Conservation (phyloP, 2,888 invertebrate genomes). For the Drosophila kambysellisi region DNA sequence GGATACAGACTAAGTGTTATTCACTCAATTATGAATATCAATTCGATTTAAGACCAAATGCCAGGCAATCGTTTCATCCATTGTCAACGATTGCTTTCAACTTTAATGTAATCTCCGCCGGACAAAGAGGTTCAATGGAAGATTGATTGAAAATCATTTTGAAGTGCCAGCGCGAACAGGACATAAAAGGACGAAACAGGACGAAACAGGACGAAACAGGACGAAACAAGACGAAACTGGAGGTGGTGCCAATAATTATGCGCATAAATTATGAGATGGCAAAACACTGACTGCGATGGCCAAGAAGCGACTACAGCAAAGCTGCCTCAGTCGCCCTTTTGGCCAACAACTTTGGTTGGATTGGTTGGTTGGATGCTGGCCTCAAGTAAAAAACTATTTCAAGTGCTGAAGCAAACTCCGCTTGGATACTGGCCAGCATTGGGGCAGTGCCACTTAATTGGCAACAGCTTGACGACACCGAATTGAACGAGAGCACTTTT, state of each 20-base stretch:
- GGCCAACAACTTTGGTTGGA: slow-evolving; percentile 20
- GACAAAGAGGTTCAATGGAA: slow-evolving; percentile 79
- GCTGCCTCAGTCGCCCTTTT: slow-evolving; percentile 29
- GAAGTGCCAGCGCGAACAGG: slow-evolving; percentile 52
- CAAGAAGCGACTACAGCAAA: slow-evolving; percentile 15
- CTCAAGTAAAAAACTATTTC: slow-evolving; percentile 48
- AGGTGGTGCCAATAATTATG: slow-evolving; percentile 70
- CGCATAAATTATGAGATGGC: slow-evolving; percentile 71
- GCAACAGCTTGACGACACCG: slow-evolving; percentile 23
- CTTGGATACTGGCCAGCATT: slow-evolving; percentile 2
- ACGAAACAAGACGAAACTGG: slow-evolving; percentile 1
- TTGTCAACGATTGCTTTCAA: slow-evolving; percentile 60
- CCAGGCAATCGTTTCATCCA: slow-evolving; percentile 45
- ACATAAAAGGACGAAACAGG: slow-evolving; percentile 4
- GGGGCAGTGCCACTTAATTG: not conserved
- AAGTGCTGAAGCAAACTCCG: not conserved
- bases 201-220: slow-evolving; percentile 3
- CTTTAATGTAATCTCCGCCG: slow-evolving; percentile 74
- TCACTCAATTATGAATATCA: slow-evolving; percentile 74
- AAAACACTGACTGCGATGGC: slow-evolving; percentile 34
- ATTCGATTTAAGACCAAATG: slow-evolving; percentile 65
- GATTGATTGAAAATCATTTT: slow-evolving; percentile 76
- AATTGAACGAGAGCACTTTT: slow-evolving; percentile 31
- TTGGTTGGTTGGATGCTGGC: not conserved
- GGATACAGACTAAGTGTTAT: slow-evolving; percentile 38